These are phyloP conservation scores for Cylloceria caligata DNA, from an alignment of 2,888 invertebrate genomes.

Conservation along the genomic window DNA sequence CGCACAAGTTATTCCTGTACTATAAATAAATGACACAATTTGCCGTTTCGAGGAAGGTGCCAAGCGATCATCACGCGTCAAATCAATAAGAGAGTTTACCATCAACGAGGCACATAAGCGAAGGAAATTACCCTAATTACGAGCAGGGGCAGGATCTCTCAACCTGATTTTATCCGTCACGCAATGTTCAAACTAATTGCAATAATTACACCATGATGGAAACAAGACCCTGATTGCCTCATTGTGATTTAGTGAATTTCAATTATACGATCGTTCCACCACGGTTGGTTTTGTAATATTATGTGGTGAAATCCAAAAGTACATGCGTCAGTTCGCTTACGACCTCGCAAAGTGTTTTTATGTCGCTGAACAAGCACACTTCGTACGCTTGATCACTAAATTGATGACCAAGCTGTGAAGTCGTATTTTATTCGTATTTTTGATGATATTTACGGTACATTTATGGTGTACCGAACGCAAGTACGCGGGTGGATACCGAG, in stretches of 20 bases:
- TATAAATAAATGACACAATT: slow-evolving; percentile 1
- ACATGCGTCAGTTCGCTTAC: slow-evolving; percentile 26
- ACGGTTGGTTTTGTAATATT: slow-evolving; percentile 36
- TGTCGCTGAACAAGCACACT: slow-evolving; percentile 7
- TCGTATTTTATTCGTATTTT: slow-evolving; percentile 18
- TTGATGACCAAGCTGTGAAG: slow-evolving; percentile 1
- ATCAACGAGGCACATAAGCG: slow-evolving; percentile 18
- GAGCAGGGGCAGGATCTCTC: slow-evolving; percentile 9
- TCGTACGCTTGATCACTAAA: slow-evolving; percentile 25
- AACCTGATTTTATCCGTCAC: slow-evolving; percentile 61
- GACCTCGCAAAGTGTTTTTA: slow-evolving; percentile 13
- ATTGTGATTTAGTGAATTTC: slow-evolving; percentile 54
- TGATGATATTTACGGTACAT: slow-evolving; percentile 3
- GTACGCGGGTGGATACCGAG: neutral
- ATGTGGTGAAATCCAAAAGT: slow-evolving; percentile 23
- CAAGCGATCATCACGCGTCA: slow-evolving; percentile 32
- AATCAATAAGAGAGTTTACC: slow-evolving; percentile 50
- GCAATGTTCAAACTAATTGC: slow-evolving; percentile 65
- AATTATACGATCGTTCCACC: slow-evolving; percentile 38
- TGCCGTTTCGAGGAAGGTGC: slow-evolving; percentile 26
- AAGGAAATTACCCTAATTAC: slow-evolving; percentile 58
- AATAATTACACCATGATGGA: slow-evolving; percentile 55
- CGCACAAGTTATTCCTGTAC: neutral
- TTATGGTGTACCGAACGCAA: neutral
- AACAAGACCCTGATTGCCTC: slow-evolving; percentile 52